phyloP scores from a whole-genome alignment of 2,797 vertebrate species.

The Falco peregrinus region DNA sequence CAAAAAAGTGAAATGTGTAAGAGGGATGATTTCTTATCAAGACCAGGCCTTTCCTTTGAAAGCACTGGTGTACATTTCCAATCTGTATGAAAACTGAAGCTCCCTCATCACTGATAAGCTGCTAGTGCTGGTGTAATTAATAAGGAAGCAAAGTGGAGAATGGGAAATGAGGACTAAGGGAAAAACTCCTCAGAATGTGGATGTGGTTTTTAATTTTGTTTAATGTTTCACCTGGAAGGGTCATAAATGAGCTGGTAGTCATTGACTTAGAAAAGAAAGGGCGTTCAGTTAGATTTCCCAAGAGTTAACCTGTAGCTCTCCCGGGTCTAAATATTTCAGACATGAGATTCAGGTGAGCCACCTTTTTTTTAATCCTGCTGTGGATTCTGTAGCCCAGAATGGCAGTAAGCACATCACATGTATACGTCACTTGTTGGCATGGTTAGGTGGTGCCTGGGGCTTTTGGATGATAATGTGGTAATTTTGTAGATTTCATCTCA shows the following conservation, averaged over 20 bases:
- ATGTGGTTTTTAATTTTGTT: neutral
- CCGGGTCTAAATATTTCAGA: neutral
- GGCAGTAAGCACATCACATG: neutral
- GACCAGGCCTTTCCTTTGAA: neutral
- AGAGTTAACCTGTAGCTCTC: neutral
- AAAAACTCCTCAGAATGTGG: neutral
- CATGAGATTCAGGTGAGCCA: neutral
- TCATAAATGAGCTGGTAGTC: neutral
- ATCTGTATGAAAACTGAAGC: neutral
- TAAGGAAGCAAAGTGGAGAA: neutral
- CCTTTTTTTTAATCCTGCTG: neutral
- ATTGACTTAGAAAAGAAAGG: neutral
- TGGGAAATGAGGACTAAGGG: neutral
- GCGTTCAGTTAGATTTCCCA: neutral
- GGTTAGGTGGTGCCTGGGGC: conserved; percentile 29
- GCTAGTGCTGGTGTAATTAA: neutral
- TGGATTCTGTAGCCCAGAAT: neutral
- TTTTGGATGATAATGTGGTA: conserved; percentile 7
- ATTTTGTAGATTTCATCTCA: conserved; percentile 59
- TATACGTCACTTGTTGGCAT: neutral
- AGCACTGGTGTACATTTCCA: neutral
- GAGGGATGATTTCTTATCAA: neutral
- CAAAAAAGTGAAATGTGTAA: neutral
- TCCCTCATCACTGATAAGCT: neutral
- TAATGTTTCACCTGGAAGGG: neutral